phyloP scores from a whole-genome alignment of 2,113 vertebrate genomes.

The Panthera tigris region DNA sequence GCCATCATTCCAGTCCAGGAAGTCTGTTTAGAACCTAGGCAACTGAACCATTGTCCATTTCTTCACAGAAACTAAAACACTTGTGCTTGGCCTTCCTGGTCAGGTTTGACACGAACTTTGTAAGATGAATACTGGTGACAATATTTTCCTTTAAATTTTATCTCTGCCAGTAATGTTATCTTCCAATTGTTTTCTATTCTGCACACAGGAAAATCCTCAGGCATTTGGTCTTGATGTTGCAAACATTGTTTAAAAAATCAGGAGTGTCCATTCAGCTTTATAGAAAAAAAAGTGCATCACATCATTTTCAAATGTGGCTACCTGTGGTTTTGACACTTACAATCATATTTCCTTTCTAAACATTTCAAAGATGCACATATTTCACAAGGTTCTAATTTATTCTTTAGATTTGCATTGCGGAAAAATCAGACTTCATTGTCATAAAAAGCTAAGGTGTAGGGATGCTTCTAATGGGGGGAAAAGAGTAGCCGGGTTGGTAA shows the following conservation, averaged over 20 bases:
- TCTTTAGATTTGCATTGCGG: neutral
- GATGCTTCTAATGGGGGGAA: neutral
- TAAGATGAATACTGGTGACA: neutral
- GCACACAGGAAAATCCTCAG: neutral
- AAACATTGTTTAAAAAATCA: slow-evolving; percentile 39
- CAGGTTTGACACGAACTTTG: neutral
- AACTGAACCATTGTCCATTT: neutral
- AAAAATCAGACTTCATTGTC: slow-evolving; percentile 34
- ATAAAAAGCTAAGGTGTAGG: neutral
- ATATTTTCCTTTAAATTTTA: neutral
- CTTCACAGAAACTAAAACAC: neutral
- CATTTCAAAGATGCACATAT: slow-evolving; percentile 30
- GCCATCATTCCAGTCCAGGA: neutral
- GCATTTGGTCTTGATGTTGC: neutral
- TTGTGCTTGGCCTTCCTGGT: neutral
- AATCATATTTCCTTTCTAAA: slow-evolving; percentile 41
- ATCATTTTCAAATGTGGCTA: slow-evolving; percentile 34
- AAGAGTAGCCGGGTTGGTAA: neutral
- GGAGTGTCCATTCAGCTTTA: neutral
- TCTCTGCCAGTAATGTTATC: neutral
- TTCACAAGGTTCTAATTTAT: slow-evolving; percentile 60
- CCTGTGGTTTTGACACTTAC: slow-evolving; percentile 34
- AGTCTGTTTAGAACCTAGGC: neutral
- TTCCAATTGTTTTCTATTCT: slow-evolving; percentile 12
- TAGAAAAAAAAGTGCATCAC: neutral